phyloP scores from a whole-genome alignment of 2,888 invertebrate species.

The Muscina levida region DNA sequence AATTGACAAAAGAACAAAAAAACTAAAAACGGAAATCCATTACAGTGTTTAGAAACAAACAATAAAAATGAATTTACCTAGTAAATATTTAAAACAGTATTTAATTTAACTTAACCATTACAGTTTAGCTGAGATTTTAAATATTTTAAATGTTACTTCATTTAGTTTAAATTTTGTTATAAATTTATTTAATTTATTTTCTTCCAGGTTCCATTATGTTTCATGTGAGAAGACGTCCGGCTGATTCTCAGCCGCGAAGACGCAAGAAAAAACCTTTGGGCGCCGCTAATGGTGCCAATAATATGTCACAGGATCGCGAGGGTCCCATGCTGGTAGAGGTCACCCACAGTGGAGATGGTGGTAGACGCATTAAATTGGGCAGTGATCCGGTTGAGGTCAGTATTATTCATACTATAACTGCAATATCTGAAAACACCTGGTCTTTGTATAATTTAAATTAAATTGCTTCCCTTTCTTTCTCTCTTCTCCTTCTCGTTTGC shows the following conservation, averaged over 20 bases:
- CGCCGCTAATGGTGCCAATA: slow-evolving; percentile 80
- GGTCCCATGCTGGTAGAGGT: slow-evolving; percentile 86
- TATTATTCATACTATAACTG: neutral
- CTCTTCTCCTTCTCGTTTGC: neutral
- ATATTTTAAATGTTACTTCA: neutral
- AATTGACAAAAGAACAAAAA: neutral
- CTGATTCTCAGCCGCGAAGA: slow-evolving; percentile 93
- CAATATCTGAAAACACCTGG: neutral
- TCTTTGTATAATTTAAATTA: neutral
- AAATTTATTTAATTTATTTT: slow-evolving; percentile 35
- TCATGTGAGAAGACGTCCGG: slow-evolving; percentile 95
- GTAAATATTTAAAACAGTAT: slow-evolving; percentile 48
- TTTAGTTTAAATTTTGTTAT: no score
- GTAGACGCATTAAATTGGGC: slow-evolving; percentile 83
- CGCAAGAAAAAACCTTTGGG: slow-evolving; percentile 89
- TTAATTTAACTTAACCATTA: no score
- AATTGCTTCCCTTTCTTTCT: neutral
- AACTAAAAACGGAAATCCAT: neutral
- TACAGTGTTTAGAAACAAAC: neutral
- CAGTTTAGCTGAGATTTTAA: no score
- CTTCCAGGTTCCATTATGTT: slow-evolving; percentile 95
- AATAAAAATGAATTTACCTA: slow-evolving; percentile 50
- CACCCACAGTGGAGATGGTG: slow-evolving; percentile 82
- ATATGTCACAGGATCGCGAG: slow-evolving; percentile 82
- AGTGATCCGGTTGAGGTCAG: slow-evolving; percentile 85